Conservation (phyloP, 2,797 vertebrate species). For the Pseudomugil tenellus region DNA sequence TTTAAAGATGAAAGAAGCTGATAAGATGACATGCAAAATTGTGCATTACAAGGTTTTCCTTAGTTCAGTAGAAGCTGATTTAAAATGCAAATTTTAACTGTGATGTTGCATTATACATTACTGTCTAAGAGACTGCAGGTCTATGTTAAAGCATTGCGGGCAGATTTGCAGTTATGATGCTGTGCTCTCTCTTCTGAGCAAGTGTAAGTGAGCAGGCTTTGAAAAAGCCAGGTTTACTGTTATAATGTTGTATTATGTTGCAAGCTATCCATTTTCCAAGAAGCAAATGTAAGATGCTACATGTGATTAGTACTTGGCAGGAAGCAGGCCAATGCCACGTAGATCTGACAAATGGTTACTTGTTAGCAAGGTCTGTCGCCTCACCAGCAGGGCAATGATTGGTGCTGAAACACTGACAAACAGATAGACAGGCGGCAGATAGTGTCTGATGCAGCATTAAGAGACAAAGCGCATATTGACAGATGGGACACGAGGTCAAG, state of each 20-base stretch:
- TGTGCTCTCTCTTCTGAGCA: conserved; percentile 36
- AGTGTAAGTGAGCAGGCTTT: conserved; percentile 42
- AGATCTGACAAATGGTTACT: conserved; percentile 73
- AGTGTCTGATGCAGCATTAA: conserved; percentile 54
- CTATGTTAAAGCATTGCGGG: background rate
- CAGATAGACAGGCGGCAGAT: conserved; percentile 60
- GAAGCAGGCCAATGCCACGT: conserved; percentile 41
- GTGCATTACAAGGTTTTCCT: background rate
- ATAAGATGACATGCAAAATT: background rate
- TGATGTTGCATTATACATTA: too few relatives aligned
- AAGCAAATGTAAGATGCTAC: conserved; percentile 73
- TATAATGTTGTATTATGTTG: conserved; percentile 70
- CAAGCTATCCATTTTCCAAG: conserved; percentile 59
- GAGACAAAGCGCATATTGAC: conserved; percentile 56
- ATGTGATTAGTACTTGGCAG: conserved; percentile 74
- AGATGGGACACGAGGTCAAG: conserved; percentile 74
- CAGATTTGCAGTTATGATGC: conserved; percentile 17
- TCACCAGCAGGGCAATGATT: conserved; percentile 36
- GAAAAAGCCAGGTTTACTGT: conserved; percentile 40
- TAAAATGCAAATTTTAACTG: background rate
- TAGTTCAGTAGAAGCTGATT: background rate
- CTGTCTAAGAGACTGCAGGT: background rate
- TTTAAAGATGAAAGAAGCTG: background rate
- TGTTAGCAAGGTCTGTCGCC: conserved; percentile 54
- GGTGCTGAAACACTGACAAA: conserved; percentile 50